Conservation (phyloP, 2,888 invertebrate species). For the Galerucella pusilla region DNA sequence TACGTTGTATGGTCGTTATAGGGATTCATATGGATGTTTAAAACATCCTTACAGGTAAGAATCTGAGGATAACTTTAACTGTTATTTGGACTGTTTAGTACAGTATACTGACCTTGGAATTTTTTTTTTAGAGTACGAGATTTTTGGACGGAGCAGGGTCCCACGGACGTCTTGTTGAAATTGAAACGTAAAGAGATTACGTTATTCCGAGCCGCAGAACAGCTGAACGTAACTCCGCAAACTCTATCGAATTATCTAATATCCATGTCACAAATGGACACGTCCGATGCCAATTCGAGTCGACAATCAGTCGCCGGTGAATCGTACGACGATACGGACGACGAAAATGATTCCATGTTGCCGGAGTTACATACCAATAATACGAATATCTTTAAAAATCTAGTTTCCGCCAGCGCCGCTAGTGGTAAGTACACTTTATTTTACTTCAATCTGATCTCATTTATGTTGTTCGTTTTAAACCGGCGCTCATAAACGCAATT, state of each 20-base stretch:
- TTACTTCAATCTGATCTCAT: background rate
- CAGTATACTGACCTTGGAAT: constrained; percentile 2
- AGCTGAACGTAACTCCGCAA: constrained; percentile 80
- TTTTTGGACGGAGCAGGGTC: constrained; percentile 83
- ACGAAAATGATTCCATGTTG: constrained; percentile 66
- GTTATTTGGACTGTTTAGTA: background rate
- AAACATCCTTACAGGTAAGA: constrained; percentile 85
- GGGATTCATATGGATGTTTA: constrained; percentile 89
- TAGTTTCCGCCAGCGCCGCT: constrained; percentile 37
- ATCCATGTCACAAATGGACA: constrained; percentile 69
- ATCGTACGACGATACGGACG: constrained; percentile 64
- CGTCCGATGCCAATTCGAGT: constrained; percentile 60
- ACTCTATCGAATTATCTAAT: constrained; percentile 78
- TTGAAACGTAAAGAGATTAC: constrained; percentile 79
- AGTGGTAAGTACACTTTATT: constrained; percentile 15
- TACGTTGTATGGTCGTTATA: constrained; percentile 87
- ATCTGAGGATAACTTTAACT: background rate
- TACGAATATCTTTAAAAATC: constrained; percentile 58
- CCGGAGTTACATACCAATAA: constrained; percentile 64
- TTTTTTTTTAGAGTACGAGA: constrained; percentile 70
- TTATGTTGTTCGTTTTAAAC: too few species aligned
- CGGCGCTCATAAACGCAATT: too few species aligned
- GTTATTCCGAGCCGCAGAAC: constrained; percentile 78
- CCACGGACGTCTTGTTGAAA: constrained; percentile 77
- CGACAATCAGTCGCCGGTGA: constrained; percentile 64